Evolutionary conservation across 1,140 invertebrate species (phyloP).

Genomic region (Drosophila melanica): DNA sequence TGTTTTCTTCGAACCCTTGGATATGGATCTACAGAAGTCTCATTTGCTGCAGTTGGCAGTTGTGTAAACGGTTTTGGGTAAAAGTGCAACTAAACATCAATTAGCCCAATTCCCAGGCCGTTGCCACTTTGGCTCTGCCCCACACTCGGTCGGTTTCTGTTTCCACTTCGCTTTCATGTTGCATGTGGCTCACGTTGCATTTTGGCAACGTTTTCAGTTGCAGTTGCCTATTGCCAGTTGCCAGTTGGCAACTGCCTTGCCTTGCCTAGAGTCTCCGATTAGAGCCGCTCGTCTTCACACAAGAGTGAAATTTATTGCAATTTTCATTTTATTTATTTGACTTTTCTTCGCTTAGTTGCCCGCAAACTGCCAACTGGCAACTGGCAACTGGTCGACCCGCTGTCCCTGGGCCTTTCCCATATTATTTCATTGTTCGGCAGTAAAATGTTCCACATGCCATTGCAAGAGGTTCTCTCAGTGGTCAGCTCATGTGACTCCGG

Average conservation of each 20-base stretch:
- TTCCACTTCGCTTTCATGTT: constrained; percentile 63
- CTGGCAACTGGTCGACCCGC: constrained; percentile 33
- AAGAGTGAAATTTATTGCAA: constrained; percentile 78
- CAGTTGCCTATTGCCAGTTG: constrained; percentile 27
- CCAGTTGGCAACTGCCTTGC: constrained; percentile 65
- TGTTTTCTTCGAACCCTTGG: constrained; percentile 10
- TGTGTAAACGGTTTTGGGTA: constrained; percentile 74
- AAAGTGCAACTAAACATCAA: constrained; percentile 83
- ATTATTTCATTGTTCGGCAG: constrained; percentile 62
- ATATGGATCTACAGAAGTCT: constrained; percentile 52
- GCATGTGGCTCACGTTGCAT: constrained; percentile 77
- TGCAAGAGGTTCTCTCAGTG: constrained; percentile 32
- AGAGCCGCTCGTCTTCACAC: constrained; percentile 71
- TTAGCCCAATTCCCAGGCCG: constrained; percentile 80
- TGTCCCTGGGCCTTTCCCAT: constrained; percentile 54
- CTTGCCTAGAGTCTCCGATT: constrained; percentile 58
- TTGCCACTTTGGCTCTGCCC: constrained; percentile 60
- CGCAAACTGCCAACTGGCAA: constrained; percentile 14
- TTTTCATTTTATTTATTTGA: constrained; percentile 71
- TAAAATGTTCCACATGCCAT: constrained; percentile 44
- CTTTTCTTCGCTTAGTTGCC: constrained; percentile 21
- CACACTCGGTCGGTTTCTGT: constrained; percentile 48
- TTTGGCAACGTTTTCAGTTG: constrained; percentile 59
- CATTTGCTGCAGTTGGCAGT: constrained; percentile 40
- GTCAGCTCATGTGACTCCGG: constrained; percentile 21